Percentiles rank a stretch among this genome's conserved stretches.
Conservation (phyloP, 2,113 vertebrate species). For the Monopterus albus region DNA sequence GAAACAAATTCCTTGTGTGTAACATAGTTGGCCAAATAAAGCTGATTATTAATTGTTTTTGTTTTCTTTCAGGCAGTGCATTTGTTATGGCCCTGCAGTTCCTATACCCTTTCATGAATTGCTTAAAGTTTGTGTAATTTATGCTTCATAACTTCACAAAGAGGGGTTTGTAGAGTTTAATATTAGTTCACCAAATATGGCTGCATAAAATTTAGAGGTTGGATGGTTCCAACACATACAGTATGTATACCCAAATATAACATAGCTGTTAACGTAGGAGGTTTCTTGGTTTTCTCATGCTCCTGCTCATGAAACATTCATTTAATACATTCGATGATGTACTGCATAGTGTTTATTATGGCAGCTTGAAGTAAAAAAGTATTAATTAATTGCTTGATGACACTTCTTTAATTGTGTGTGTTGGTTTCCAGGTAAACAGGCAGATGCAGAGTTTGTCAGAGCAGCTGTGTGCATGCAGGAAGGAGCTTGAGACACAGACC, state of each 20-base stretch:
- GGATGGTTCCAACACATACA: conserved; percentile 12
- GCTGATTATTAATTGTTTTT: conserved; percentile 48
- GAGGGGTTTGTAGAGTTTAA: conserved; percentile 14
- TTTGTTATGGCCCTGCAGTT: conserved; percentile 39
- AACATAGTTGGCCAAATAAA: too few relatives aligned
- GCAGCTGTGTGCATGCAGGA: conserved; percentile 74
- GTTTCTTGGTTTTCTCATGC: neutral
- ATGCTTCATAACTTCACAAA: conserved; percentile 28
- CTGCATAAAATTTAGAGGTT: neutral
- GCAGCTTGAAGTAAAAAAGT: neutral
- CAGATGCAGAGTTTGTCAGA: conserved; percentile 77
- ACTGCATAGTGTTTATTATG: neutral
- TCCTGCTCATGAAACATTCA: neutral
- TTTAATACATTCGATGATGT: neutral
- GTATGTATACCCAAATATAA: conserved; percentile 3
- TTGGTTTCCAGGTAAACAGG: conserved; percentile 69
- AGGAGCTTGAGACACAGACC: conserved; percentile 78
- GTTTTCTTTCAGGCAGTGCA: conserved; percentile 39
- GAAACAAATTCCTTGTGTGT: too few relatives aligned
- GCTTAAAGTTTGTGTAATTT: conserved; percentile 33
- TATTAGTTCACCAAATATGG: conserved; percentile 18
- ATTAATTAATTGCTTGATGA: conserved; percentile 2
- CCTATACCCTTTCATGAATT: conserved; percentile 20
- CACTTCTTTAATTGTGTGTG: conserved; percentile 1
- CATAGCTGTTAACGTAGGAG: neutral